Base-by-base conservation (phyloP, 2,113 vertebrate species). In the Pachyramphus minor region DNA sequence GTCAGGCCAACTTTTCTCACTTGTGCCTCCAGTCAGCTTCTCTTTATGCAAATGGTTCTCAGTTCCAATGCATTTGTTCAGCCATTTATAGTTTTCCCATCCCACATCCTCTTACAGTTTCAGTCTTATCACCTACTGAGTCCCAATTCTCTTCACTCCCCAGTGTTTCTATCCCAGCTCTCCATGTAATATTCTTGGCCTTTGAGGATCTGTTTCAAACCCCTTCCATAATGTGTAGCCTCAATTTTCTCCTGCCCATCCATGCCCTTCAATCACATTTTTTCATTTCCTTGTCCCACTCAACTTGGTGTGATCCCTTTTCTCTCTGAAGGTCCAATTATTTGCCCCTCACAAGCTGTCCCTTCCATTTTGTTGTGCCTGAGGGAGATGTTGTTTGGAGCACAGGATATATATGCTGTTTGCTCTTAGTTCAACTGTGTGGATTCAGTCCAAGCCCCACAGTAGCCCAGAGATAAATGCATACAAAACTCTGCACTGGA, bases 41-140 rank as follows among this genome's bases (percentile, higher is more conserved):
- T 88, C 76, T 83, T 92, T 62, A 62, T 77, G n/a, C 0, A 9
- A 74, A 69, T 45, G 9, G 23, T 80, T 94, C 75, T 92, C 88
- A 67, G 41, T 93, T 94, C 91, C 78, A 96, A 64, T 39, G 16
- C 75, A 41, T 88, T 94, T 88, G 12, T 69, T 73, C 67, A 90
- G 63, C 59, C 85, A 86, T 77, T 93, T 93, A 37, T 11, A 64
- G 42, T 69, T 86, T 94, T 95, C 41, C 75, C 50, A 92, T 71
- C 63, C 68, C 63, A 86, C 58, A 80, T 93, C 79, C 75, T 90
- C 92, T 90, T 84, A 80, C 42, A 77, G 22, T 95, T 92, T 96
- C 75, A 77, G 30, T 52, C 67, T 92, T 52, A 68, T 60, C 37
- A 86, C 76, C 66, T 64, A 74, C 71, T 18, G 28, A 59, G 56